Evolutionary conservation across 2,113 vertebrate species (phyloP).

Genomic region (Carollia perspicillata): DNA sequence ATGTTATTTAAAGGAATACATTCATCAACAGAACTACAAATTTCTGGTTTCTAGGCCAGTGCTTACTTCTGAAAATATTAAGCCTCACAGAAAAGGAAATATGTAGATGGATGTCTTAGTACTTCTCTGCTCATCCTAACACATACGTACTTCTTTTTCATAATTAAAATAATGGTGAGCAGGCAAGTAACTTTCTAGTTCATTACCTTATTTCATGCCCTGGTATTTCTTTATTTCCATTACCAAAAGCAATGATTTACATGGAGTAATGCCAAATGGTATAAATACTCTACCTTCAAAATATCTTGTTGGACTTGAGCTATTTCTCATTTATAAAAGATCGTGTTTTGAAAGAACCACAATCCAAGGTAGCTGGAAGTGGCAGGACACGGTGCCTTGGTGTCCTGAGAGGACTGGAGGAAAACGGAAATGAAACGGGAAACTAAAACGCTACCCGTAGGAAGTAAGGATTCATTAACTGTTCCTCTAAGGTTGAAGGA

Average conservation of each 20-base stretch:
- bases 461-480: neutral
- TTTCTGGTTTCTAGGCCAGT: neutral
- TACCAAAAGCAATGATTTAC: neutral
- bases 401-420: neutral
- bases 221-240: conserved; percentile 23
- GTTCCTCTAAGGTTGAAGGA: neutral
- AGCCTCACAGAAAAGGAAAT: neutral
- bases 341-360: neutral
- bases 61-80: neutral
- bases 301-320: neutral
- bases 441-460: neutral
- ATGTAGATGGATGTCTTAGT: neutral
- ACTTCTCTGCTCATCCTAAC: neutral
- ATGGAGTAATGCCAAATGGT: neutral
- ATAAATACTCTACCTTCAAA: neutral
- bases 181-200: neutral
- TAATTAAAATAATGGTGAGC: neutral
- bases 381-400: neutral
- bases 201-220: neutral
- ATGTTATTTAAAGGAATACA: neutral
- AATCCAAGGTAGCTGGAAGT: neutral
- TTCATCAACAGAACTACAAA: neutral
- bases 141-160: neutral
- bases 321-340: neutral
- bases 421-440: neutral